phyloP scores from a whole-genome alignment of 2,113 vertebrate species.

The Plecturocebus donacophilus region DNA sequence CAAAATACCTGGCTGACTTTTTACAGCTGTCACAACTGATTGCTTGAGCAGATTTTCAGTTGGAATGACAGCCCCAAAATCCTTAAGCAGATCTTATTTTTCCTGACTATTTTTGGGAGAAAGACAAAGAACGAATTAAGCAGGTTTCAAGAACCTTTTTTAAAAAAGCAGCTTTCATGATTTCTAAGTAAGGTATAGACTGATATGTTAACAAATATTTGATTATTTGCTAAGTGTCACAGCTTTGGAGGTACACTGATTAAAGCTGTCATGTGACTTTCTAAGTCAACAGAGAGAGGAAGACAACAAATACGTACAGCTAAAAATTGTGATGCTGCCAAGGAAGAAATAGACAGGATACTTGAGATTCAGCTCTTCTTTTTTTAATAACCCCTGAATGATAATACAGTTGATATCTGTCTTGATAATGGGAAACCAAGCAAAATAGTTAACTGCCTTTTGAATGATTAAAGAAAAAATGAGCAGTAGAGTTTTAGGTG shows the following conservation, averaged over 20 bases:
- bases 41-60: conserved; percentile 6
- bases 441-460: background rate
- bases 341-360: conserved; percentile 3
- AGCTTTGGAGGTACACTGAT: background rate
- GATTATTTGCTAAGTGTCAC: conserved; percentile 1
- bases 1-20: background rate
- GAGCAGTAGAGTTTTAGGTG: background rate
- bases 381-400: background rate
- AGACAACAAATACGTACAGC: conserved; percentile 4
- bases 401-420: background rate
- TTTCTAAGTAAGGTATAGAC: conserved; percentile 29
- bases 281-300: background rate
- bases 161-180: background rate
- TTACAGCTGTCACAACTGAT: background rate
- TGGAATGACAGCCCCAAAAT: background rate
- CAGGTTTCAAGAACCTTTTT: background rate
- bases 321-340: background rate
- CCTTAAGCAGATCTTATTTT: background rate
- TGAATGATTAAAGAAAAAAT: conserved; percentile 40
- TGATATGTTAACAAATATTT: background rate
- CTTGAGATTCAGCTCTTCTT: background rate
- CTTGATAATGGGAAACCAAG: conserved; percentile 21
- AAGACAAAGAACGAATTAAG: conserved; percentile 29
- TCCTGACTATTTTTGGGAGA: background rate
- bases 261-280: background rate